Evolutionary conservation across 2,797 vertebrate genomes (phyloP), one percentile per base, ranked within the genome.

Genomic region (Lepidocolaptes lacrymiger): DNA sequence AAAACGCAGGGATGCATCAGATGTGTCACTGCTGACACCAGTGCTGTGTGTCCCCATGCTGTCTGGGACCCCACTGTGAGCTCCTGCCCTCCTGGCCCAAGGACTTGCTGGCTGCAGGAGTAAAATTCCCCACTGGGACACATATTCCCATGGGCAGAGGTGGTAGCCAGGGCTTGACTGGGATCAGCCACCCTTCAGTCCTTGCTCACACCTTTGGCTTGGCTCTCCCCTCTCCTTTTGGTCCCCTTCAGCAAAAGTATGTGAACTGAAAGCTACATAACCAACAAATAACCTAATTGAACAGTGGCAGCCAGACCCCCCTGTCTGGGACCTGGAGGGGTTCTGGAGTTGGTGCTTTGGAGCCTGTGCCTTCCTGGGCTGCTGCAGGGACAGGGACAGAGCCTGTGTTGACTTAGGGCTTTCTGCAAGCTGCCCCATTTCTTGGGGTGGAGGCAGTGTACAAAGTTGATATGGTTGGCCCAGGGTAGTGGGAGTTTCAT

Each of bases 101-200:
- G 43, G 49, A 88, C 62, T 81, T 88, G 39, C n/a, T 91, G 82
- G 32, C 68, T 89, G 28, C 12, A 7, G 72, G 44, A 63, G n/a
- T 44, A 10, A 67, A 88, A 83, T 68, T 59, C 37, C 37, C 30
- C 19, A 3, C 28, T n/a, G 61, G 68, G 54, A 68, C 62, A 37
- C 0, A 0, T 1, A 67, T 39, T 27, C 36, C 36, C 51, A 52
- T 0, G 3, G 64, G 39, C 12, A 3, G 56, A 34, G 83, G 21
- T 1, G 4, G 79, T 39, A 55, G 82, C 82, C 51, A 58, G 11
- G 32, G n/a, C 22, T 79, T 46, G 52, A 52, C 72, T 0, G 0
- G 75, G 20, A 13, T 80, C 52, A 71, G 85, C 41, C 75, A 63
- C 21, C 17, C 37, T 2, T 2, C 0, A 0, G 49, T 59, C 30